Conservation (phyloP, 1,140 invertebrate genomes). For the Grapholita molesta region DNA sequence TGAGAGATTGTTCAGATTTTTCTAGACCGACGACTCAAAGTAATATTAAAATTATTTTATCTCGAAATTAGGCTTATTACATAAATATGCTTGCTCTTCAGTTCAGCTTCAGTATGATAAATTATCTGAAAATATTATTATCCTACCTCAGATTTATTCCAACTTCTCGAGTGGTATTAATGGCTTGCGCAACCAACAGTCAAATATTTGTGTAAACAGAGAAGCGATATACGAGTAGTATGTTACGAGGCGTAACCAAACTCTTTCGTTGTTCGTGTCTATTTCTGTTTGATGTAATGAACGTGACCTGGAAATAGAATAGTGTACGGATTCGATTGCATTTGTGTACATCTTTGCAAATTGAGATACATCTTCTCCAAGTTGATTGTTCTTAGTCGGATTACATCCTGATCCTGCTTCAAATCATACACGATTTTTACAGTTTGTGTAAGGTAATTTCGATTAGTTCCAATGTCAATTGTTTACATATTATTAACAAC, state of each 20-base stretch:
- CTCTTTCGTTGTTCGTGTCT: background rate
- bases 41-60: no score
- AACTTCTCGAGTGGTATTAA: slow-evolving; percentile 9
- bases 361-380: no score
- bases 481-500: no score
- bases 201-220: slow-evolving; percentile 15
- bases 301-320: background rate
- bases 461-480: no score
- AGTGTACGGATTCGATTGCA: background rate
- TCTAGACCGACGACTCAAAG: no score
- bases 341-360: no score
- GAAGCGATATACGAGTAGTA: slow-evolving; percentile 5
- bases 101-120: background rate
- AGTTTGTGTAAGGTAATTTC: no score
- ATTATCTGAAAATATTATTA: background rate
- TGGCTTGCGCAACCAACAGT: background rate
- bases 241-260: slow-evolving; percentile 3
- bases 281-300: background rate
- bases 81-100: background rate
- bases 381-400: background rate
- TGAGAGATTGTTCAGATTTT: no score
- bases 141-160: background rate
- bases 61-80: no score
- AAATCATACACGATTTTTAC: no score
- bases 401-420: no score